These are phyloP conservation scores for Sarotherodon lohbergeri DNA, from an alignment of 2,113 vertebrate genomes.

Conservation along the genomic window DNA sequence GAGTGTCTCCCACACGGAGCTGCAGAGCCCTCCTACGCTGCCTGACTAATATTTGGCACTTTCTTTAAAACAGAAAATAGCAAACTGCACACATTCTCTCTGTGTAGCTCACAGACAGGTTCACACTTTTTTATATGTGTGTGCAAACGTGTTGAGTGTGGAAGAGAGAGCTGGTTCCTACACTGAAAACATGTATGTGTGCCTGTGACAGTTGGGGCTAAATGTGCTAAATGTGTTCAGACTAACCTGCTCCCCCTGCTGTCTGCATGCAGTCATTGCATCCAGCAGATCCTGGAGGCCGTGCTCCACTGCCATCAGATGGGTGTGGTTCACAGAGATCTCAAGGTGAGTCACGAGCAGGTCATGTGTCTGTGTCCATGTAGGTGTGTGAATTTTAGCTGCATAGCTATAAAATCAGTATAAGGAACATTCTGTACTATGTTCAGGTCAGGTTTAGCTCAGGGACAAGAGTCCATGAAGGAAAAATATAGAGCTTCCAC, in stretches of 20 bases:
- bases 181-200: not conserved
- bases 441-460: not conserved
- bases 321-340: conserved; percentile 90
- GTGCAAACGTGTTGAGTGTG: not conserved
- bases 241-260: conserved; percentile 70
- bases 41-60: conserved; percentile 47
- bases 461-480: not conserved
- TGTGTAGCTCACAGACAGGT: conserved; percentile 48
- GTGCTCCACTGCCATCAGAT: conserved; percentile 88
- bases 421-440: not conserved
- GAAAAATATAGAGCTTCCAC: not conserved
- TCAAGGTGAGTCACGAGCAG: conserved; percentile 80
- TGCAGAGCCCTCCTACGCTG: conserved; percentile 43
- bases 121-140: not conserved
- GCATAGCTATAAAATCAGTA: not conserved
- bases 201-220: conserved; percentile 19
- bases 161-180: not conserved
- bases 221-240: conserved; percentile 40
- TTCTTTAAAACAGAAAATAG: conserved; percentile 54
- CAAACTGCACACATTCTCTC: not conserved
- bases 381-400: not conserved
- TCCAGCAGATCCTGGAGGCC: conserved; percentile 89
- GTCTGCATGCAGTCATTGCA: conserved; percentile 85
- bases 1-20: not conserved
- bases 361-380: not conserved